Conservation (phyloP, 2,888 invertebrate species). For the Pterostichus niger region DNA sequence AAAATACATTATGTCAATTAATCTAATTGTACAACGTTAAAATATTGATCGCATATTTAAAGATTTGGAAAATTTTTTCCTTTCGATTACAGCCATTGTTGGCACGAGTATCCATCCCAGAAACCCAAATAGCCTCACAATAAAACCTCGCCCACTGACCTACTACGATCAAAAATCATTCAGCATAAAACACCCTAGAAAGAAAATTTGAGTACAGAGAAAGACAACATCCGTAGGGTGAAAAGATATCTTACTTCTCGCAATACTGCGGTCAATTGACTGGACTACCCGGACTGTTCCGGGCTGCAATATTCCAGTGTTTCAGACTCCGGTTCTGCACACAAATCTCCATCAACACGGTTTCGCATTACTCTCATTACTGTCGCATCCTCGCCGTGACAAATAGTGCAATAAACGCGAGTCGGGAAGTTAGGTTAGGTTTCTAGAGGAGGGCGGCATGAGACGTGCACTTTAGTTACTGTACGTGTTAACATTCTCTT, state of each 20-base stretch:
- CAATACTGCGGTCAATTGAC: conserved; percentile 28
- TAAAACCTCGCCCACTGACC: conserved; percentile 16
- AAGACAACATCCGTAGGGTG: conserved; percentile 17
- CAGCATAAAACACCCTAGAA: conserved; percentile 44
- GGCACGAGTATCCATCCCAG: not conserved
- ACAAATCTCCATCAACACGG: conserved; percentile 70
- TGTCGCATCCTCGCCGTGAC: conserved; percentile 69
- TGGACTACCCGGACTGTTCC: conserved; percentile 5
- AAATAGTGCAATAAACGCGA: conserved; percentile 70
- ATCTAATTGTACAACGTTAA: too few species aligned
- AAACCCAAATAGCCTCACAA: conserved; percentile 17
- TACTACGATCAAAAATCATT: conserved; percentile 45
- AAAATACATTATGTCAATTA: too few species aligned
- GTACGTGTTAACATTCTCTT: conserved; percentile 41
- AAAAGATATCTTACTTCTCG: not conserved
- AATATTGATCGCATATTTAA: too few species aligned
- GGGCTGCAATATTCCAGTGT: not conserved
- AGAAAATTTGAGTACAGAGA: conserved; percentile 16
- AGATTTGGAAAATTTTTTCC: not conserved
- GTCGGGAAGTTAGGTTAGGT: conserved; percentile 61
- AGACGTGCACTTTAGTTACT: conserved; percentile 40
- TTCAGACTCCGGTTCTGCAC: conserved; percentile 54
- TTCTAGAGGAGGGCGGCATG: not conserved
- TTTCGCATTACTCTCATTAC: conserved; percentile 69
- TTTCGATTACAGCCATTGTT: not conserved